phyloP scores from a whole-genome alignment of 2,888 invertebrate genomes.

The Gryllus longicercus region DNA sequence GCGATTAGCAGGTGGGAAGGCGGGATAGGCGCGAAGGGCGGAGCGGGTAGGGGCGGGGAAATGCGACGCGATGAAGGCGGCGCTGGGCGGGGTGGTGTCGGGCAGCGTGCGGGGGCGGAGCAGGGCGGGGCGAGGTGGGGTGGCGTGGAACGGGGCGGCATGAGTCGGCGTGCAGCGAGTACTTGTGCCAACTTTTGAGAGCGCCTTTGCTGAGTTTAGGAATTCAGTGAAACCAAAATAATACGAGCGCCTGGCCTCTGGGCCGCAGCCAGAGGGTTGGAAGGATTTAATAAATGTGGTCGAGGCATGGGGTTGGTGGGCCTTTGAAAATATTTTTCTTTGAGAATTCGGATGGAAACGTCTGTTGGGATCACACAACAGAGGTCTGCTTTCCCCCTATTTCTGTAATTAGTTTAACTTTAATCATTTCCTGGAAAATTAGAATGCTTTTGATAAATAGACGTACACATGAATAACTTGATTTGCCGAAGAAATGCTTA shows the following conservation, averaged over 20 bases:
- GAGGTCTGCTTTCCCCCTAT: neutral
- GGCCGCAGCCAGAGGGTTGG: neutral
- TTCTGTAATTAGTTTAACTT: neutral
- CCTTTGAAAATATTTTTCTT: conserved; percentile 17
- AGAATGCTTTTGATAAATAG: too few species aligned
- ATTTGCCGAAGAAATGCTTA: too few species aligned
- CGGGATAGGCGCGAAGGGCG: too few species aligned
- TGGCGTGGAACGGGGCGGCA: too few species aligned
- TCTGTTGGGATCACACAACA: neutral
- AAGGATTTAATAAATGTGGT: conserved; percentile 17
- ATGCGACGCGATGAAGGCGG: too few species aligned
- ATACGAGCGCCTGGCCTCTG: neutral
- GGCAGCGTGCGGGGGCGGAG: too few species aligned
- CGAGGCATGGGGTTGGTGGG: neutral
- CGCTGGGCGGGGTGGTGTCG: too few species aligned
- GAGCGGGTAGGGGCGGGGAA: too few species aligned
- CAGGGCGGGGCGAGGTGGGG: too few species aligned
- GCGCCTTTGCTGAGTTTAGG: neutral
- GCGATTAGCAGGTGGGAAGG: too few species aligned
- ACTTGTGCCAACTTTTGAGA: neutral
- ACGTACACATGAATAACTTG: too few species aligned
- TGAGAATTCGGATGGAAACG: conserved; percentile 1
- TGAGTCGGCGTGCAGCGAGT: neutral
- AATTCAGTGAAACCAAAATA: conserved; percentile 2
- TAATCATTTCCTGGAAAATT: neutral